These are phyloP conservation scores for Isaurus tuberculatus DNA, from an alignment of 92 coral and sea anemone genomes.

Conservation along the genomic window DNA sequence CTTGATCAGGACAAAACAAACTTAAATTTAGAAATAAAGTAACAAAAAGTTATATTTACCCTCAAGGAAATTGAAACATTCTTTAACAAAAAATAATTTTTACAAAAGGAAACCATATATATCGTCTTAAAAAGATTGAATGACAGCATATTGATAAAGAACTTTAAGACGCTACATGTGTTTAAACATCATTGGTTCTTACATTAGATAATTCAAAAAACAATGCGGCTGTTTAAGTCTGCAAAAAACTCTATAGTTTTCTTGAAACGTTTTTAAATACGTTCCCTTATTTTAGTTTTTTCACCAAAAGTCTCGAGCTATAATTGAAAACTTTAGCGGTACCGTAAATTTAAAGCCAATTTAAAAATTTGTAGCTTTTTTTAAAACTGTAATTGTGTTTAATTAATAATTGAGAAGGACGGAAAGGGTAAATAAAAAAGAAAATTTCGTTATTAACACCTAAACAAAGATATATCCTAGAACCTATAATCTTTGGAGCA, in stretches of 20 bases:
- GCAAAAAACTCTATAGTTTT: not conserved
- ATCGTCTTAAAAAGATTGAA: not conserved
- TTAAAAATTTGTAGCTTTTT: not conserved
- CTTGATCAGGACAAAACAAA: too few relatives aligned
- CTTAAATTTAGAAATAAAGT: not conserved
- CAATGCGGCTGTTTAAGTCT: not conserved
- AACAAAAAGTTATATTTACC: not conserved
- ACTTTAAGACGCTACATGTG: not conserved
- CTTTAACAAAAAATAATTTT: not conserved
- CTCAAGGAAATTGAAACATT: not conserved
- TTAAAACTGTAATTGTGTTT: not conserved
- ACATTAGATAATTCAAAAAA: not conserved
- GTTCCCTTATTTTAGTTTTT: not conserved
- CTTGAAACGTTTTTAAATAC: not conserved
- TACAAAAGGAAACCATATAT: not conserved
- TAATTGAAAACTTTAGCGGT: not conserved
- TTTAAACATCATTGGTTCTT: constrained; percentile 22
- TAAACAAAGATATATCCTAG: not conserved
- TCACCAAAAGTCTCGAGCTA: not conserved
- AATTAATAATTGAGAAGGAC: not conserved
- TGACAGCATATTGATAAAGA: not conserved
- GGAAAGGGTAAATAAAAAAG: not conserved
- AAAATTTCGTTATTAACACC: not conserved
- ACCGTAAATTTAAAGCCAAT: not conserved
- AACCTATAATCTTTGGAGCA: not conserved